phyloP scores from a whole-genome alignment of 2,113 vertebrate genomes.

The Haliaeetus leucogaster region DNA sequence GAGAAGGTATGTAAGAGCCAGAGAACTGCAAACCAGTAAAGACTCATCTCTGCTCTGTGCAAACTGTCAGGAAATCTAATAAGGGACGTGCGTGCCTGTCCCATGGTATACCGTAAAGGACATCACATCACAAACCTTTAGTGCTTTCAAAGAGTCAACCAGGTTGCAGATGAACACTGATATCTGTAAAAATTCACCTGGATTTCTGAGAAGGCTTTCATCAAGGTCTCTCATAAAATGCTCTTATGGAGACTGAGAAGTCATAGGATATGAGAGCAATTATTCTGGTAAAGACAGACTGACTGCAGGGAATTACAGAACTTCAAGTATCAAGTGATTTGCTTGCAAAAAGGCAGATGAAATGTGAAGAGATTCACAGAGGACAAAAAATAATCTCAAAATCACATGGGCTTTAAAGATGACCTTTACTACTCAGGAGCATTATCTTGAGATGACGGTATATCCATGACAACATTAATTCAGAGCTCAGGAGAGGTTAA shows the following conservation, averaged over 20 bases:
- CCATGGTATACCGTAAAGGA: not conserved
- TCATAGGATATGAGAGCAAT: not conserved
- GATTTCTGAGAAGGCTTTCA: not conserved
- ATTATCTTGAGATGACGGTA: not conserved
- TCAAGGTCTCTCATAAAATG: not conserved
- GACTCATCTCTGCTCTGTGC: not conserved
- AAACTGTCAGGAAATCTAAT: not conserved
- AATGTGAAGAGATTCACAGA: not conserved
- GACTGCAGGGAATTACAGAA: not conserved
- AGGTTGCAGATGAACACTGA: not conserved
- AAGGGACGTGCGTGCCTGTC: not conserved
- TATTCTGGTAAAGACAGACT: not conserved
- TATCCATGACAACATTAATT: not conserved
- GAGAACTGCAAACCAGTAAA: not conserved
- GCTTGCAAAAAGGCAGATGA: not conserved
- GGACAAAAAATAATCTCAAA: not conserved
- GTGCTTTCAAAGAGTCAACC: not conserved
- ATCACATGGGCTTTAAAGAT: not conserved
- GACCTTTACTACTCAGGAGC: not conserved
- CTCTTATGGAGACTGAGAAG: not conserved
- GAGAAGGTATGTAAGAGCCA: not conserved
- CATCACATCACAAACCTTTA: not conserved
- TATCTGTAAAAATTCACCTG: not conserved
- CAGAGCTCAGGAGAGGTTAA: not conserved
- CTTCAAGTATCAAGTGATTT: not conserved